A percentile compares a stretch with the other conserved stretches of the same genome.
phyloP scores from a whole-genome alignment of 2,888 invertebrate genomes.

The Therioaphis trifolii region DNA sequence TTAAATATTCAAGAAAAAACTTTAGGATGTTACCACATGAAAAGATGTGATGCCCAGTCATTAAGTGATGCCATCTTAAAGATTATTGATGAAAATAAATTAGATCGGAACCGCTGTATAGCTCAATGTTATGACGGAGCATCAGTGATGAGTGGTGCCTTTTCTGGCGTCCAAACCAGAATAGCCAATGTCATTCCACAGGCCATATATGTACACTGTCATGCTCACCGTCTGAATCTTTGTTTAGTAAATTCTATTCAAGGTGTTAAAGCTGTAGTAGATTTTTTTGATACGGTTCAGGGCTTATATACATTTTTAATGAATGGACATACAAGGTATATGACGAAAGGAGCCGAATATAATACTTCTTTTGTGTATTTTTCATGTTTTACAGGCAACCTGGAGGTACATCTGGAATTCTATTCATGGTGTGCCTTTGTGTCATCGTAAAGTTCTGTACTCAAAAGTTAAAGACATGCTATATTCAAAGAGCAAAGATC shows the following conservation, averaged over 20 bases:
- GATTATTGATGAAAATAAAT: neutral
- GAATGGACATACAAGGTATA: neutral
- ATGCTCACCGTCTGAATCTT: constrained; percentile 4
- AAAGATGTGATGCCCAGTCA: neutral
- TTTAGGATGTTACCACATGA: neutral
- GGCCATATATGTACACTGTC: neutral
- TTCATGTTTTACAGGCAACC: too few relatives aligned
- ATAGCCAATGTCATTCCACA: constrained; percentile 31
- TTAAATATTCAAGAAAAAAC: neutral
- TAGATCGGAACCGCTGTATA: constrained; percentile 36
- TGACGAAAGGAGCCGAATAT: too few relatives aligned
- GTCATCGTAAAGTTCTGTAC: too few relatives aligned
- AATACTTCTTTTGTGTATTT: too few relatives aligned
- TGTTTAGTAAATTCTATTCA: constrained; percentile 7
- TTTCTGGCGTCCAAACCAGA: constrained; percentile 64
- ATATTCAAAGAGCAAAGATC: too few relatives aligned
- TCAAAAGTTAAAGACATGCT: too few relatives aligned
- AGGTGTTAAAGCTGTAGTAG: neutral
- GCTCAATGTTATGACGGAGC: constrained; percentile 65
- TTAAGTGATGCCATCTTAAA: neutral
- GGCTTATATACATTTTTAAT: neutral
- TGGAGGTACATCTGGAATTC: too few relatives aligned
- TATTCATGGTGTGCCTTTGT: too few relatives aligned
- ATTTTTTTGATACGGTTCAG: constrained; percentile 3
- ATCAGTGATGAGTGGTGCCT: constrained; percentile 64